These are phyloP conservation scores for Pomatostomus ruficeps DNA, from an alignment of 2,113 vertebrate species.

Conservation along the genomic window DNA sequence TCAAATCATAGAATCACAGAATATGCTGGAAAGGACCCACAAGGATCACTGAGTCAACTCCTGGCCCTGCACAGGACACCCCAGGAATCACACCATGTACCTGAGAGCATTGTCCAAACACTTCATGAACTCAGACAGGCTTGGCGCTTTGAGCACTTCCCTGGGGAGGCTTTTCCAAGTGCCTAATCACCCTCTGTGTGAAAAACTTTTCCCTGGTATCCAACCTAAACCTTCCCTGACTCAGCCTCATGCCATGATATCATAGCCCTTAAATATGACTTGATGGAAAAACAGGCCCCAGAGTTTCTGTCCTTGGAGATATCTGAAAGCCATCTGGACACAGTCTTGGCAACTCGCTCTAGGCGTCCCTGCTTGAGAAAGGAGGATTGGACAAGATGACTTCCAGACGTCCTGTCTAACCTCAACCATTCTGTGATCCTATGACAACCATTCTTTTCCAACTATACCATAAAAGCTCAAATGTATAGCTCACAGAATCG, in stretches of 20 bases:
- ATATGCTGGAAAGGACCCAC: background rate
- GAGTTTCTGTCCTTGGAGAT: background rate
- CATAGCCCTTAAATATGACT: background rate
- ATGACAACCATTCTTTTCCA: background rate
- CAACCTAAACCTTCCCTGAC: background rate
- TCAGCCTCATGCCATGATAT: background rate
- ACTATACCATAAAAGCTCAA: background rate
- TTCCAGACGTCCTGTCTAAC: background rate
- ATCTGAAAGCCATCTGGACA: background rate
- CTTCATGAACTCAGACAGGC: background rate
- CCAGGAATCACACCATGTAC: background rate
- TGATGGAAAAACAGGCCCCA: background rate
- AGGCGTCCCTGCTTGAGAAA: background rate
- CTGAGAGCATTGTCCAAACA: background rate
- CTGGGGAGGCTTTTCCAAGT: background rate
- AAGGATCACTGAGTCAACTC: background rate
- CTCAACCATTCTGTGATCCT: background rate
- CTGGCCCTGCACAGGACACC: background rate
- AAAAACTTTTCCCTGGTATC: background rate
- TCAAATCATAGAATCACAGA: background rate
- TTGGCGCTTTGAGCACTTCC: background rate
- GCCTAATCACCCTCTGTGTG: background rate
- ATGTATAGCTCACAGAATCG: background rate
- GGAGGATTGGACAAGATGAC: background rate
- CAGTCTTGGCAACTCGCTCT: background rate